A percentile compares a stretch with the other conserved stretches of the same genome.
Evolutionary conservation across 2,797 vertebrate species (phyloP).

Genomic region (Enteromius afrohamiltoni): DNA sequence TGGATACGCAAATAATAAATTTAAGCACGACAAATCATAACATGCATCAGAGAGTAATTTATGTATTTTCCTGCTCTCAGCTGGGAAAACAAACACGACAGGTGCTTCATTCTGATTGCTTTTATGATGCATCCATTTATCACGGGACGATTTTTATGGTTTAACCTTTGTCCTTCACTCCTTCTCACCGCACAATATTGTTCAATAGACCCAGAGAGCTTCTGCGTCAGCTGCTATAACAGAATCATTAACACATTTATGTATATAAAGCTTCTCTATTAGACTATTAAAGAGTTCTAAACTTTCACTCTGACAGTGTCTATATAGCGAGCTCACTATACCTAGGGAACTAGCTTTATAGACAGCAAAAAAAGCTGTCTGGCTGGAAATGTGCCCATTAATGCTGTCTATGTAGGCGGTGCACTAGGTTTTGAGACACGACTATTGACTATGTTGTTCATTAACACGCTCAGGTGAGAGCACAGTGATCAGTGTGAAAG

Average conservation of each 20-base stretch:
- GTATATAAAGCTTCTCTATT: not conserved
- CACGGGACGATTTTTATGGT: slow-evolving; percentile 20
- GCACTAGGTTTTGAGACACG: not conserved
- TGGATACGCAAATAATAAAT: not conserved
- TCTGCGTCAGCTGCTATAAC: slow-evolving; percentile 10
- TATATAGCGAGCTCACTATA: no score
- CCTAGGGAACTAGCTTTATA: not conserved
- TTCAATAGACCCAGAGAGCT: not conserved
- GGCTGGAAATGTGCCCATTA: not conserved
- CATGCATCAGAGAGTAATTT: not conserved
- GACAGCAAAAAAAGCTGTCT: not conserved
- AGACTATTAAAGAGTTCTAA: not conserved
- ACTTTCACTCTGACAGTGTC: not conserved
- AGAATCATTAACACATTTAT: not conserved
- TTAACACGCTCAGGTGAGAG: slow-evolving; percentile 28
- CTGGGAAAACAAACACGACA: slow-evolving; percentile 32
- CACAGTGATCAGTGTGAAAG: slow-evolving; percentile 1
- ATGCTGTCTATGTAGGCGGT: slow-evolving; percentile 5
- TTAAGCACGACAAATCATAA: not conserved
- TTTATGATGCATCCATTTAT: slow-evolving; percentile 51
- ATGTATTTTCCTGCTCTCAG: slow-evolving; percentile 6
- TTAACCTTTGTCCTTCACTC: slow-evolving; percentile 56
- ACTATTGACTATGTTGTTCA: slow-evolving; percentile 13
- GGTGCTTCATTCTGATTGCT: slow-evolving; percentile 27
- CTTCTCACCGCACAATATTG: not conserved